These are phyloP conservation scores for Stichopus horrens DNA, from an alignment of 53 echinoderm and acorn worm species.

Conservation along the genomic window DNA sequence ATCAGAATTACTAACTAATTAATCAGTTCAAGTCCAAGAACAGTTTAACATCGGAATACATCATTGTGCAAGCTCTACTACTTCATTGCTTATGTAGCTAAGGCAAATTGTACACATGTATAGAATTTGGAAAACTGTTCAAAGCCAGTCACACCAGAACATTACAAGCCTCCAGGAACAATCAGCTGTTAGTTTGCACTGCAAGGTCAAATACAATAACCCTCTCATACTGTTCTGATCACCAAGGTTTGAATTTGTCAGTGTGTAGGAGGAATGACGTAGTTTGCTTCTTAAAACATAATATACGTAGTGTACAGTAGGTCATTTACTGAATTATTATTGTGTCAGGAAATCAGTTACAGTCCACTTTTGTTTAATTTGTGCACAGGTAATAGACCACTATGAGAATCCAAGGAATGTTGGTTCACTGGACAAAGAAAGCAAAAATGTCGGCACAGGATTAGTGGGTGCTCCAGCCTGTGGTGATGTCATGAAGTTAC, in stretches of 20 bases:
- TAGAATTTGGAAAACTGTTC: no score
- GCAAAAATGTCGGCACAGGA: constrained; percentile 87
- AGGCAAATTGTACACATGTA: no score
- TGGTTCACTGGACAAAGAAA: constrained; percentile 89
- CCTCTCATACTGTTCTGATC: not conserved
- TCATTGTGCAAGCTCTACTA: no score
- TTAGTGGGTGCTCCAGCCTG: constrained; percentile 95
- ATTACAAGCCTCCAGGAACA: no score
- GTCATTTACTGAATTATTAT: not conserved
- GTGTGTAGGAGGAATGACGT: not conserved
- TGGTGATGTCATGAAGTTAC: constrained; percentile 98
- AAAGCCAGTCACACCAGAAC: no score
- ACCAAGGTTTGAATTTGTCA: not conserved
- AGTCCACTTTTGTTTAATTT: not conserved
- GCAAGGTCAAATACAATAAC: not conserved
- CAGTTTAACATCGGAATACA: no score
- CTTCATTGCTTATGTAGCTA: no score
- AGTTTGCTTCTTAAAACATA: not conserved
- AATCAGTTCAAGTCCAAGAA: no score
- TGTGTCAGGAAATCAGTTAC: not conserved
- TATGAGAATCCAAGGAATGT: constrained; percentile 99
- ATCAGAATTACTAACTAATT: no score
- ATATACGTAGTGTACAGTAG: not conserved
- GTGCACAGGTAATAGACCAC: constrained; percentile 88
- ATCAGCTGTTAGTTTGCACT: not conserved